Conservation (phyloP, 2,797 vertebrate genomes). For the Lerista edwardsae region DNA sequence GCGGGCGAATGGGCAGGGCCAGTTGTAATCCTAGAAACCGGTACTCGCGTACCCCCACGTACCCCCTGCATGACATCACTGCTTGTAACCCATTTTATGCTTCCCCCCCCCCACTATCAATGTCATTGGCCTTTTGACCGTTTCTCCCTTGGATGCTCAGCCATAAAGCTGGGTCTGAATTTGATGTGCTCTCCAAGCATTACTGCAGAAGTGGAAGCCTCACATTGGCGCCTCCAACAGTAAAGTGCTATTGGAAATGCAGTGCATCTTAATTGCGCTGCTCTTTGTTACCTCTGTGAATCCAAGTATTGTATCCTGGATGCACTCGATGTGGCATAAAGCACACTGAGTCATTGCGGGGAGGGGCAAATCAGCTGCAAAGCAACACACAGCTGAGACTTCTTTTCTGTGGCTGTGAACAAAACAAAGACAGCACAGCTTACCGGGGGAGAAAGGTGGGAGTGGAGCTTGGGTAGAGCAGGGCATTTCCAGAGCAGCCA, state of each 20-base stretch:
- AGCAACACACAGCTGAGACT: neutral
- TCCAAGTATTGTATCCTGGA: neutral
- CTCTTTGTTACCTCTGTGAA: constrained; percentile 25
- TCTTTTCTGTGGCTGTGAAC: neutral
- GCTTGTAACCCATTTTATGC: no score
- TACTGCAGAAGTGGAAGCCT: neutral
- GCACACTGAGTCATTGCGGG: neutral
- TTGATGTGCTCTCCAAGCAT: neutral
- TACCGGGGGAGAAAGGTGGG: neutral
- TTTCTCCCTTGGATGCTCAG: neutral
- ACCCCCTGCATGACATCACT: no score
- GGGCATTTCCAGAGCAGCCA: neutral
- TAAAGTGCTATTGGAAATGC: constrained; percentile 11
- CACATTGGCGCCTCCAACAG: neutral
- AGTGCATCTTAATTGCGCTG: constrained; percentile 7
- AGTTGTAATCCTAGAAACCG: no score
- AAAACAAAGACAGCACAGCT: neutral
- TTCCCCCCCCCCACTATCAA: no score
- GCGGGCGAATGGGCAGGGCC: no score
- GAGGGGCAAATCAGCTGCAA: neutral
- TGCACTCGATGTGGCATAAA: neutral
- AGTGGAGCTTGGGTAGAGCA: neutral
- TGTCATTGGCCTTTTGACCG: neutral
- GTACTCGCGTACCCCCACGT: no score
- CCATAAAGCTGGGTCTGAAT: neutral